Conservation (phyloP, 2,888 invertebrate genomes). For the Acholoe squamosa region DNA sequence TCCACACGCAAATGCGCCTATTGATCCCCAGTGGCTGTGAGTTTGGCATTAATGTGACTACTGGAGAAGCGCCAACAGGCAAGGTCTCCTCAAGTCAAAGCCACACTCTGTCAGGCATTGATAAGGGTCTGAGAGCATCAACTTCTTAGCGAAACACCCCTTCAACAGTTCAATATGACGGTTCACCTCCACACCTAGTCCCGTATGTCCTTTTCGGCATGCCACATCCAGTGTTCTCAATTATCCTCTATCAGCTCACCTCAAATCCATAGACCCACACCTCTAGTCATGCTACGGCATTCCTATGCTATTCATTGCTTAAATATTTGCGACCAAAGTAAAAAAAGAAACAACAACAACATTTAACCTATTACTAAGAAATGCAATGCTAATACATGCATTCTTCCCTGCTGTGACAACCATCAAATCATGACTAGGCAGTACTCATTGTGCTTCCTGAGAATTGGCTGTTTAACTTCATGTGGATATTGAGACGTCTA, state of each 20-base stretch:
- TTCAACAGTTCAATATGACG: too few species aligned
- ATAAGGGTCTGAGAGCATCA: too few species aligned
- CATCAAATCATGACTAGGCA: not conserved
- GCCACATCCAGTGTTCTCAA: not conserved
- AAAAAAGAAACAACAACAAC: too few species aligned
- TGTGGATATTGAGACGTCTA: not conserved
- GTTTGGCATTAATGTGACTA: conserved; percentile 32
- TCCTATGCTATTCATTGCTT: too few species aligned
- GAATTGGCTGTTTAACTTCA: not conserved
- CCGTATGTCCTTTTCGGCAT: too few species aligned
- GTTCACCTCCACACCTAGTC: not conserved
- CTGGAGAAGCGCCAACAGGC: conserved; percentile 14
- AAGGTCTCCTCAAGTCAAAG: conserved; percentile 30
- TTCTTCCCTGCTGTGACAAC: too few species aligned
- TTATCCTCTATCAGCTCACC: not conserved
- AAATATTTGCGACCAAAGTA: too few species aligned
- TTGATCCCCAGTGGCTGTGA: not conserved
- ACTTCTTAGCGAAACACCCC: too few species aligned
- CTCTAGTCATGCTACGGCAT: not conserved
- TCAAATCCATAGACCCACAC: not conserved
- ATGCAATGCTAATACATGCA: too few species aligned
- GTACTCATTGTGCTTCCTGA: not conserved
- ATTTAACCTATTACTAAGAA: too few species aligned
- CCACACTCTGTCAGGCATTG: not conserved
- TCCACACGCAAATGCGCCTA: not conserved